Base-by-base conservation (phyloP, 2,113 vertebrate species). In the Stercorarius parasiticus region DNA sequence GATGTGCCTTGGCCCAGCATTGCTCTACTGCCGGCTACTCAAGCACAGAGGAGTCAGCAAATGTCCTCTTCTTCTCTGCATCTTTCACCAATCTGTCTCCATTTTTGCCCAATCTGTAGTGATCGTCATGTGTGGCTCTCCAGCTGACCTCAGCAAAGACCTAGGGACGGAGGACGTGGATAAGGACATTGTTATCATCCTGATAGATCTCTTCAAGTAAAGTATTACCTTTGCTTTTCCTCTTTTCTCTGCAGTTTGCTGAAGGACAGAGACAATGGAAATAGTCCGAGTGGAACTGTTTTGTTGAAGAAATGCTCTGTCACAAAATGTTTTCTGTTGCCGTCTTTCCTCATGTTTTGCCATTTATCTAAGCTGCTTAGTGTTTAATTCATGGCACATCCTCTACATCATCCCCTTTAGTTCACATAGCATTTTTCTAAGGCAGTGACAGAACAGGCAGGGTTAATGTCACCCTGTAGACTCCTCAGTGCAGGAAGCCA, bases 171-270 rank as follows among this genome's bases (percentile, higher is more conserved):
- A 2, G 5, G 30, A 17, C 4, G 79, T 98, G 69, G 88, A 98
- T 72, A 67, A 97, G 19, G 98, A 99, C 56, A 98, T 98, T 25
- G 86, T 99, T 73, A 98, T 99, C 90, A 97, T 99, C 93, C 98
- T 99, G 58, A 93, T 99, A 42, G 99, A 99, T 96, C 95, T 99
- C 73, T 99, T 98, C 98, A 99, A 98, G 99, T 99, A 98, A 96
- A 98, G 99, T 97, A 61, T 84, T 61, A 62, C 65, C 52, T 70
- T 62, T 79, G 59, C 32, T 55, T 72, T 32, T 81, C n/a, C 49
- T 76, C 5, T 88, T 50, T 71, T 74, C 61, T 91, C 52, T 95
- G 74, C 38, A 59, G 27, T 91, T 92, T 88, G 43, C 66, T 95
- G 59, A 74, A 81, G 56, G 38, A 52, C 32, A 42, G 43, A 72